Base-by-base conservation (phyloP, 92 coral and sea anemone genomes). In the Pocillopora meandrina region DNA sequence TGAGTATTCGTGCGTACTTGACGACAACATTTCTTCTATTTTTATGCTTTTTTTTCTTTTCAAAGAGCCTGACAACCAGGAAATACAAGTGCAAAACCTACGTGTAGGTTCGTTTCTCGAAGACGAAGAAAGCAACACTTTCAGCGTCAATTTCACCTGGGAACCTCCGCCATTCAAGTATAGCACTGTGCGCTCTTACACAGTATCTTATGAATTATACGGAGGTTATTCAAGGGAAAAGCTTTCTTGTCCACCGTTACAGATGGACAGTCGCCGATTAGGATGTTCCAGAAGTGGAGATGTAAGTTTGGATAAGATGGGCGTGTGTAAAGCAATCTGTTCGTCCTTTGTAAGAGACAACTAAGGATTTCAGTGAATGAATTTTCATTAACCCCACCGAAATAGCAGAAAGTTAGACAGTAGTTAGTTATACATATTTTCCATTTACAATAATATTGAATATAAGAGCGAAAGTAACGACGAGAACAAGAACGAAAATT, bases 71-170 rank as follows among this genome's bases (percentile, higher is more conserved):
- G 20, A 21, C 18, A 18, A 6, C 16, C 67, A 59, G 26, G 67
- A 76, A 33, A 57, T 76, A 76, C 66, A 60, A 18, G 80, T 76
- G 34, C 80, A 12, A 31, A 59, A 61, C 5, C 67, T 76, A 26
- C 80, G 80, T 12, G 1, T 12, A 7, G 80, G 49, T 17, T 1
- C 21, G 68, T 76, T 76, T 23, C 52, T 76, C 17, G 66, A 76
- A 76, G 56, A 58, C 10, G 13, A 59, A 26, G 56, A 33, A 16
- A 76, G 9, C 66, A 76, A 76, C 80, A 76, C 69, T 8, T 76
- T 76, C 80, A 76, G 66, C 19, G 80, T 76, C 67, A 59, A 31
- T 58, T 76, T 76, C 69, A 59, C 80, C 35, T 76, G 80, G 80
- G 68, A 76, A 60, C 15, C 23, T 14, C 80, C 80, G 2, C 34